Evolutionary conservation across 2,888 invertebrate genomes (phyloP).

Genomic region (Zootermopsis nevadensis): DNA sequence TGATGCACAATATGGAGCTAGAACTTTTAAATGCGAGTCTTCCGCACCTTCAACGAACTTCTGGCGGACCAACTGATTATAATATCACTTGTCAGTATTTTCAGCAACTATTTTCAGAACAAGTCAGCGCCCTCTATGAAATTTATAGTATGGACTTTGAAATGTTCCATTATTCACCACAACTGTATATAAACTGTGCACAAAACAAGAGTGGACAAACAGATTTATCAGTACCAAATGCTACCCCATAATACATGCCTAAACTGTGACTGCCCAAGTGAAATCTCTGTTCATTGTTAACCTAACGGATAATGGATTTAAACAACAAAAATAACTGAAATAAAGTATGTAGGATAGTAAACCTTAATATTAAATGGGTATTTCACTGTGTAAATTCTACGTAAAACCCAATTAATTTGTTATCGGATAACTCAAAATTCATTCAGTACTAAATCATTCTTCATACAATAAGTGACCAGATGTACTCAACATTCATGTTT

Average conservation of each 20-base stretch:
- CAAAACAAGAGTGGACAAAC: neutral
- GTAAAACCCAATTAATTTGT: no score
- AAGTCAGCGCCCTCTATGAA: constrained; percentile 57
- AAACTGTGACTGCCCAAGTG: neutral
- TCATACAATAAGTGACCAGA: no score
- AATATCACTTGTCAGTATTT: constrained; percentile 59
- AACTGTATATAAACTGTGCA: constrained; percentile 58
- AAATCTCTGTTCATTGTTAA: neutral
- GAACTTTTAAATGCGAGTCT: constrained; percentile 20
- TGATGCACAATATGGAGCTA: constrained; percentile 52
- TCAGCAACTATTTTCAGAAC: constrained; percentile 56
- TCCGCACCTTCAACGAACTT: constrained; percentile 56
- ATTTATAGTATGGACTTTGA: constrained; percentile 61
- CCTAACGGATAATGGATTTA: no score
- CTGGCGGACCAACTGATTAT: constrained; percentile 58
- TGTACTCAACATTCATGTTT: no score
- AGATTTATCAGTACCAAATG: neutral
- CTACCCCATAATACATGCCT: neutral
- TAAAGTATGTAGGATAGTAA: no score
- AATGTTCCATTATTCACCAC: constrained; percentile 60
- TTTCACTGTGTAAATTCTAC: no score
- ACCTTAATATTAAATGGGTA: no score
- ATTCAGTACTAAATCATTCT: no score
- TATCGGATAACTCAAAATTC: no score
- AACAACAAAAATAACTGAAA: no score